Conservation (phyloP, 2,113 vertebrate species). For the Telmatochromis brichardi region DNA sequence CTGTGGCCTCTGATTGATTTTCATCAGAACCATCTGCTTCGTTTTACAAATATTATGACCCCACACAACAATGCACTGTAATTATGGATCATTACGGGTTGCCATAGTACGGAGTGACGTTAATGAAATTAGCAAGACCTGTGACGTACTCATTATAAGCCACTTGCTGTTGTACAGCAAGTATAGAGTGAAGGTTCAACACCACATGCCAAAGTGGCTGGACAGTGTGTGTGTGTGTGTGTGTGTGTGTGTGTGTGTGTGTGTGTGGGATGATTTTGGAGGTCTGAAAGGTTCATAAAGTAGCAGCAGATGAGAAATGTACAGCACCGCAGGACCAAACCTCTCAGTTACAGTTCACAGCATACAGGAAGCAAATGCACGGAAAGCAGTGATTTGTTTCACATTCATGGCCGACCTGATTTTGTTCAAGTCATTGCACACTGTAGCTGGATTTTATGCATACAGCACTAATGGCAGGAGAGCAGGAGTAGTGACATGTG, state of each 20-base stretch:
- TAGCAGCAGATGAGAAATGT: background rate
- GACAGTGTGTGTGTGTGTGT: background rate
- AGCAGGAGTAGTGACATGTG: background rate
- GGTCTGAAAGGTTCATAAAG: background rate
- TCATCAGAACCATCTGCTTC: background rate
- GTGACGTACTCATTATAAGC: background rate
- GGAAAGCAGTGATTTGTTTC: background rate
- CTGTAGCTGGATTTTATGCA: background rate
- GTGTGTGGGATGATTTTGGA: background rate
- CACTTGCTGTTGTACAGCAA: background rate
- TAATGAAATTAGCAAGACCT: slow-evolving; percentile 18
- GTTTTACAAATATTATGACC: background rate
- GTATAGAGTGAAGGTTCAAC: background rate
- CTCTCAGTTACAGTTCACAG: background rate
- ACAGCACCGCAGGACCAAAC: background rate
- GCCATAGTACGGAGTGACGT: background rate
- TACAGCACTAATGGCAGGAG: background rate
- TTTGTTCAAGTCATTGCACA: background rate
- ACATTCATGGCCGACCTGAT: background rate
- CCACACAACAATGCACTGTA: background rate
- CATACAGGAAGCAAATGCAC: background rate
- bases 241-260: background rate
- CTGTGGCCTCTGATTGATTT: background rate
- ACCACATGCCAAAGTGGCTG: background rate
- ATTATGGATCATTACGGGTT: slow-evolving; percentile 10